A percentile compares a stretch with the other conserved stretches of the same genome.
Conservation (phyloP, 1,140 invertebrate species). For the Coptotermes formosanus region DNA sequence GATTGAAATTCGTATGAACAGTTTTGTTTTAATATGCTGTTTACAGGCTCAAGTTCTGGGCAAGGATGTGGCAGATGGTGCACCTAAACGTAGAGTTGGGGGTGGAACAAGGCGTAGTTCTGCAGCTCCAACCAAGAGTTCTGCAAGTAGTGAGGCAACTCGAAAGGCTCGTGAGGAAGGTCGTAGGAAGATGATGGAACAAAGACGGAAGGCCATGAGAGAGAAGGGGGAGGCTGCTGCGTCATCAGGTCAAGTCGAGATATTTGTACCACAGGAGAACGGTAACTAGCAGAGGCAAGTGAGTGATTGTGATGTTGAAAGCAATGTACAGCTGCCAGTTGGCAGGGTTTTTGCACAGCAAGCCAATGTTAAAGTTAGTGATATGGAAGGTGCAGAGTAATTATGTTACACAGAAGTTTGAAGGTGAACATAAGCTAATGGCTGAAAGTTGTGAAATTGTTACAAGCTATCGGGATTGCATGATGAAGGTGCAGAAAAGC, state of each 20-base stretch:
- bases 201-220: conserved; percentile 66
- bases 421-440: neutral
- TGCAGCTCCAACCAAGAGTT: conserved; percentile 37
- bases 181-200: conserved; percentile 75
- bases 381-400: neutral
- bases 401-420: neutral
- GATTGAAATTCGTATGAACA: neutral
- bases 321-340: neutral
- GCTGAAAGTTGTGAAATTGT: neutral
- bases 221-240: conserved; percentile 46
- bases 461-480: neutral
- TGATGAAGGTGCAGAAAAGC: neutral
- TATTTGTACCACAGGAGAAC: conserved; percentile 52
- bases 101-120: conserved; percentile 38
- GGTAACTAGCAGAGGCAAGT: conserved; percentile 19
- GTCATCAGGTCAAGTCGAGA: conserved; percentile 53
- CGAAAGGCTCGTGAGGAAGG: conserved; percentile 72
- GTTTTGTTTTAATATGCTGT: neutral
- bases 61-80: neutral
- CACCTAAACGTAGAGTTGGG: neutral
- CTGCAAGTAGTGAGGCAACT: conserved; percentile 45
- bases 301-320: neutral
- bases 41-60: neutral
- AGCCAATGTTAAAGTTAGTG: neutral
- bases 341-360: neutral